Evolutionary conservation across 92 coral and sea anemone species (phyloP).

Genomic region (Epizoanthus stellaris): DNA sequence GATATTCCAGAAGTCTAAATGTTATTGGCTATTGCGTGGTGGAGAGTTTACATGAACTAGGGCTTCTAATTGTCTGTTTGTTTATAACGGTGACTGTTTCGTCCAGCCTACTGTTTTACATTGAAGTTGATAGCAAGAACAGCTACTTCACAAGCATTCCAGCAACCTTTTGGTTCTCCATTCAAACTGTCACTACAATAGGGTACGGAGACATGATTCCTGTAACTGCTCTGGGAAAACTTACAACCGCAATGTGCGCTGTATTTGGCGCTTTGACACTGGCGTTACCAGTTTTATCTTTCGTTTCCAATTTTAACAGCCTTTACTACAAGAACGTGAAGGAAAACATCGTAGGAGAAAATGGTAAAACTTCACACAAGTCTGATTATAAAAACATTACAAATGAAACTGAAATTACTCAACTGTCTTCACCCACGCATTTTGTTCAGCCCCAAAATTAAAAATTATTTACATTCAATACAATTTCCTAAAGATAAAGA

Average conservation of each 20-base stretch:
- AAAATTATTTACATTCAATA: no score
- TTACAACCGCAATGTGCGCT: constrained; percentile 83
- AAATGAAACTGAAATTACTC: neutral
- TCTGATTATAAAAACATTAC: neutral
- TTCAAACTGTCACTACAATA: constrained; percentile 96
- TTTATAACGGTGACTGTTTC: constrained; percentile 83
- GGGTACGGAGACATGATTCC: constrained; percentile 98
- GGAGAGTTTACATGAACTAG: constrained; percentile 87
- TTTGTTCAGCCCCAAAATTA: no score
- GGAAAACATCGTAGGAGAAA: constrained; percentile 53
- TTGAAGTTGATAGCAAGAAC: constrained; percentile 67
- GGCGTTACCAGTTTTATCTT: constrained; percentile 91
- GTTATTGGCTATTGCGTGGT: constrained; percentile 94
- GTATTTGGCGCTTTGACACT: constrained; percentile 95
- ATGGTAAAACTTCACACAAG: constrained; percentile 2
- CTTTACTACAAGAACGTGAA: constrained; percentile 89
- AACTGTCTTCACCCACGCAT: no score
- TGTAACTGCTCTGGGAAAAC: constrained; percentile 74
- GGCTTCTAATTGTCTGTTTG: constrained; percentile 82
- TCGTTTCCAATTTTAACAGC: constrained; percentile 94
- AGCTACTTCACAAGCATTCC: constrained; percentile 90
- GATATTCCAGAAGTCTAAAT: constrained; percentile 90
- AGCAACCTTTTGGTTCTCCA: constrained; percentile 92
- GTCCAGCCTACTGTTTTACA: constrained; percentile 81
- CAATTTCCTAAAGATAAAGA: no score